Base-by-base conservation (phyloP, 2,113 vertebrate species). In the Pteruthius melanotis region DNA sequence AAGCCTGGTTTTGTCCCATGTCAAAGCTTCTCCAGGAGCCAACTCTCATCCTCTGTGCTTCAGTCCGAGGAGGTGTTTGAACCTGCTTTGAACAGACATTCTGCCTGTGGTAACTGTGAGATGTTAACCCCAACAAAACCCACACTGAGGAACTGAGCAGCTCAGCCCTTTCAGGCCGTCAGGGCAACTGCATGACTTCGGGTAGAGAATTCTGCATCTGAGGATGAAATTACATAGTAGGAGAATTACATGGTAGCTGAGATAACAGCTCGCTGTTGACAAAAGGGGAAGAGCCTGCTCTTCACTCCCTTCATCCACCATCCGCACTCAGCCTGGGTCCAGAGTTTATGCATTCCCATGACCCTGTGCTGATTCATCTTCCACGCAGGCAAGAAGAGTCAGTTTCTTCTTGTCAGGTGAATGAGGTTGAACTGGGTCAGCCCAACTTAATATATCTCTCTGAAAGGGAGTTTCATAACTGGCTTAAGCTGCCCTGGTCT, bases 161-260 rank as follows among this genome's bases (percentile, higher is more conserved):
- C 53, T 42, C 22, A 70, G 81, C 37, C 77, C 18, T 23, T 15
- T 11, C 44, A 17, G 65, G 44, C 69, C 28, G 7, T 27, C 47
- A 68, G 77, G 37, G 53, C 2, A 21, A 59, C 85, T 49, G 63
- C 7, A 0, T 57, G 50, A 70, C 59, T 74, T 63, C 17, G 23
- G 42, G 35, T 22, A 13, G 75, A 35, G 64, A 80, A 81, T 90
- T 77, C 94, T 87, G 72, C 80, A 70, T 83, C 71, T 30, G 76
- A 90, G 60, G 64, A 89, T 95, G 79, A 93, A 97, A 95, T 95
- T 93, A 92, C 88, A 92, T 1, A 76, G 66, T 94, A 81, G 64
- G 86, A 78, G 89, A 95, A 94, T 96, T 88, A 96, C 56, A 93
- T 1, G 3, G 76, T 54, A 89, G 86, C 83, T 22, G 68, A 94